Conservation (phyloP, 2,888 invertebrate species). For the Calameuta pallipes region DNA sequence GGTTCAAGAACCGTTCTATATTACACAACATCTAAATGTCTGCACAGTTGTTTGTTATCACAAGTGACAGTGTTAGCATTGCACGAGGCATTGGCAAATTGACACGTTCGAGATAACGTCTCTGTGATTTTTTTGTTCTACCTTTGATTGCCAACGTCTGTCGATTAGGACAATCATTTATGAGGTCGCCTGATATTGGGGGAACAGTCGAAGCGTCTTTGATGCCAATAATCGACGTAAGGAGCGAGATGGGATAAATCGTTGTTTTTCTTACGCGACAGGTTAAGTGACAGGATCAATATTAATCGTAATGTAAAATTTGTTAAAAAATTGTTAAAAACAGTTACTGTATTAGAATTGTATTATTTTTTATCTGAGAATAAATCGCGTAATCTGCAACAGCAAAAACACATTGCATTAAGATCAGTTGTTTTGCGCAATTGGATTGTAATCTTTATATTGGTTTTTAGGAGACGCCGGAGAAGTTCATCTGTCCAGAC, state of each 20-base stretch:
- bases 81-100: background rate
- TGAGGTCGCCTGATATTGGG: background rate
- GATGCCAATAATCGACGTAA: background rate
- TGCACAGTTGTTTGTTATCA: background rate
- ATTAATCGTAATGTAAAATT: background rate
- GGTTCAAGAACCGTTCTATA: background rate
- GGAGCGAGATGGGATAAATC: background rate
- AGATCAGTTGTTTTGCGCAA: background rate
- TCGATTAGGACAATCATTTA: background rate
- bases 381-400: background rate
- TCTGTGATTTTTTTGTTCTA: background rate
- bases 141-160: background rate
- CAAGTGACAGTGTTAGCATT: background rate
- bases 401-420: background rate
- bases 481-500: slow-evolving; percentile 60
- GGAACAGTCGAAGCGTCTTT: background rate
- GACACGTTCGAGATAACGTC: background rate
- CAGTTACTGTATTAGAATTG: background rate
- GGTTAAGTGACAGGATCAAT: background rate
- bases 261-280: background rate
- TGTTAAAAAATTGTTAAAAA: background rate
- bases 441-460: background rate
- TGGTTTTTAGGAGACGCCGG: slow-evolving; percentile 45
- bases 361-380: background rate
- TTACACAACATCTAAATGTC: background rate